phyloP scores from a whole-genome alignment of 1,140 invertebrate genomes.

The Coptotermes formosanus region DNA sequence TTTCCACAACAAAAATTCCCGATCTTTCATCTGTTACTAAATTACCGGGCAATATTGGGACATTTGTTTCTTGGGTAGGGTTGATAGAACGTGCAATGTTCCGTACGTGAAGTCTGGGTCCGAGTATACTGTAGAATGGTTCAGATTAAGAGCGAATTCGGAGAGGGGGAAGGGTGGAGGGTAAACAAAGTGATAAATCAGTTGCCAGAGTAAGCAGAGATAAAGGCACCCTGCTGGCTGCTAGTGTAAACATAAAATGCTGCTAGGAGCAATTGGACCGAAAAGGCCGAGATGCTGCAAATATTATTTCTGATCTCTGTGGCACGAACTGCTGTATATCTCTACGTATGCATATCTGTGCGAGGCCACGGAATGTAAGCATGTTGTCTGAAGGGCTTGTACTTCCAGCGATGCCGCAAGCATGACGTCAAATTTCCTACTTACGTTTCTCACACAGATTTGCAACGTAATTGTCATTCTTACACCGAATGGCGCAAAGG shows the following conservation, averaged over 20 bases:
- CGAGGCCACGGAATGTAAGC: too few relatives aligned
- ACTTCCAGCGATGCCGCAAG: too few relatives aligned
- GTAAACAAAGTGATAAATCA: slow-evolving; percentile 12
- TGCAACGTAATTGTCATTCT: too few relatives aligned
- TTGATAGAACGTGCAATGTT: not conserved
- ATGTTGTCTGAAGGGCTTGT: too few relatives aligned
- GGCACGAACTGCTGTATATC: not conserved
- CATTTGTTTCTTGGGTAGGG: not conserved
- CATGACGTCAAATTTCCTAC: too few relatives aligned
- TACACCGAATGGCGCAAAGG: too few relatives aligned
- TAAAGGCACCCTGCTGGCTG: not conserved
- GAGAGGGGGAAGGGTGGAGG: not conserved
- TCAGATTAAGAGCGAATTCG: not conserved
- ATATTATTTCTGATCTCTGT: not conserved
- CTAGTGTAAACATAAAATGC: not conserved
- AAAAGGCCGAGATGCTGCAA: not conserved
- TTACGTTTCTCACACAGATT: too few relatives aligned
- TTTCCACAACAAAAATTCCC: too few relatives aligned
- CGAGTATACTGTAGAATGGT: not conserved
- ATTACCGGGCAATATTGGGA: not conserved
- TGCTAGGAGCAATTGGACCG: too few relatives aligned
- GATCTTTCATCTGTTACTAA: too few relatives aligned
- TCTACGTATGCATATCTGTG: not conserved
- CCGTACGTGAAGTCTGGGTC: not conserved
- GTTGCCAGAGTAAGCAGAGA: not conserved